A percentile compares a stretch with the other conserved stretches of the same genome.
Evolutionary conservation across 2,797 vertebrate genomes (phyloP).

Genomic region (Premnoplex brunnescens): DNA sequence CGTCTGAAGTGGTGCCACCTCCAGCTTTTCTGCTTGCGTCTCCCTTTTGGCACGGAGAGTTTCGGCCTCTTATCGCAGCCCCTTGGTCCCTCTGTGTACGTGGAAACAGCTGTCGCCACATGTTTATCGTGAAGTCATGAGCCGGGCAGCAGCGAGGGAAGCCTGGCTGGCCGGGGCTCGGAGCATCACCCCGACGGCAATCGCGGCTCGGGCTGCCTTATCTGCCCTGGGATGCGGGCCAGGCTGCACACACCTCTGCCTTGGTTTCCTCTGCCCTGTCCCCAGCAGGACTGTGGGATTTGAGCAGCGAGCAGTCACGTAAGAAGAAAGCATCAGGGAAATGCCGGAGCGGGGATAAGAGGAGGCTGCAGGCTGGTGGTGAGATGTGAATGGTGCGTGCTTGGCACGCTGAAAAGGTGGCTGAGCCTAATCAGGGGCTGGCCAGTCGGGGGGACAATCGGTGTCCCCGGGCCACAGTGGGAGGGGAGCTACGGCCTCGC

Average conservation of each 20-base stretch:
- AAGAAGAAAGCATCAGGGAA: not conserved
- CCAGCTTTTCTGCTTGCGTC: not conserved
- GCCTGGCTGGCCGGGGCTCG: not conserved
- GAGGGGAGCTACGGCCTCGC: not conserved
- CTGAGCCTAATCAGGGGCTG: not conserved
- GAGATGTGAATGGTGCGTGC: not conserved
- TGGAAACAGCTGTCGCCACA: constrained; percentile 52
- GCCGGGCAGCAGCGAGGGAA: not conserved
- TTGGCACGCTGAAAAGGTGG: constrained; percentile 4
- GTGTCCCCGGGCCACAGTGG: constrained; percentile 3
- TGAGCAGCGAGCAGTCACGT: not conserved
- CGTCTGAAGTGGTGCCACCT: not conserved
- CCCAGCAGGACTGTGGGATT: not conserved
- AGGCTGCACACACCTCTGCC: not conserved
- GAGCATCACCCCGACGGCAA: rapidly evolving
- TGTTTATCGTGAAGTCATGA: not conserved
- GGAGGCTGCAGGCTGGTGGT: not conserved
- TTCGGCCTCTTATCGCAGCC: not conserved
- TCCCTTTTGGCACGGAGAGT: not conserved
- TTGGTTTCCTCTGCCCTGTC: not conserved
- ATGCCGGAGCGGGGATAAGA: not conserved
- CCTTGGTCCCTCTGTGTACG: not conserved
- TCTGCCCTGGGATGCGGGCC: not conserved
- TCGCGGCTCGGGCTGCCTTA: not conserved
- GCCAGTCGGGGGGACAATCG: not conserved